Evolutionary conservation across 2,797 vertebrate genomes (phyloP), one percentile per base, ranked within the genome.

Genomic region (Sparidentex hasta): DNA sequence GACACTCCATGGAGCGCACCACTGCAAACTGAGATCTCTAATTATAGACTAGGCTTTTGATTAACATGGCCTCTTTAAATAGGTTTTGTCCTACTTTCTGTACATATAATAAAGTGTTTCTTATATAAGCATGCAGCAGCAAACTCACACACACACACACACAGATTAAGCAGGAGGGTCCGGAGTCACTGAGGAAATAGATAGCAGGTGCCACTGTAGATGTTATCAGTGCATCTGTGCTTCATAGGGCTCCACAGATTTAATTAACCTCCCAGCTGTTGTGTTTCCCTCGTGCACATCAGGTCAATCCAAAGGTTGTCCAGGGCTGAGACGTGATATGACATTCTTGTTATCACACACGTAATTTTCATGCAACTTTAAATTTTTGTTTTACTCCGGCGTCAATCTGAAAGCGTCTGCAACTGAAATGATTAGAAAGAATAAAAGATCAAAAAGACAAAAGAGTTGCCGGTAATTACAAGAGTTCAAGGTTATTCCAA

Each of bases 241-340:
- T 76, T 90, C 73, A 20, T 4, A 76, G 83, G 75, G 77, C 58
- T 66, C 55, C 61, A 44, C 52, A 83, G 86, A 81, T 86, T 87
- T 85, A 92, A 91, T 90, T 89, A 90, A 85, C 80, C 80, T 88
- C 78, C 76, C 84, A 82, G 87, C 83, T 89, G 92, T 82, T 84
- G 76, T 56, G 66, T 73, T 87, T 75, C 78, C 69, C 63, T 71
- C 71, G 46, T 46, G 65, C 77, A 83, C 70, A 67, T 70, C 78
- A 76, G 47, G 68, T 66, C 38, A 57, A 64, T 61, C 46, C 48
- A 57, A 64, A 80, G 47, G 41, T 55, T 55, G 46, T 59, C 29
- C 33, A 38, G n/a, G 23, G 46, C 18, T 47, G 1, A 67, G 48
- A 56, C 23, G 51, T 29, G 20, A 21, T 20, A 23, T 29, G 38